Conservation (phyloP, 1,140 invertebrate genomes). For the Pomacea maculata region DNA sequence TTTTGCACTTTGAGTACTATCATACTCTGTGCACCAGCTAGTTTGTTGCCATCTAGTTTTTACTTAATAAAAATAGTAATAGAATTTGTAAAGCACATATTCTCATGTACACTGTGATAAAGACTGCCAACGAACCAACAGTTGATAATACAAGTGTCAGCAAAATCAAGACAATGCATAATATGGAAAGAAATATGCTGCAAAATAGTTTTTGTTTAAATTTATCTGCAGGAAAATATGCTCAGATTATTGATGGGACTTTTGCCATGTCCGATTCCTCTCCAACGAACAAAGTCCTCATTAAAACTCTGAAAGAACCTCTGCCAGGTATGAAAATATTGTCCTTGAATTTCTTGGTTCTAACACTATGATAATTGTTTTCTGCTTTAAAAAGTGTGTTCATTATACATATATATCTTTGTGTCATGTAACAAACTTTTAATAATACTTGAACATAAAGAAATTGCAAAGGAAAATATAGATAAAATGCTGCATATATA, state of each 20-base stretch:
- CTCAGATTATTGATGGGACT: slow-evolving; percentile 19
- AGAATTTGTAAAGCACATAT: too few species aligned
- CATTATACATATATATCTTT: background rate
- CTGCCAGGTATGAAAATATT: slow-evolving; percentile 16
- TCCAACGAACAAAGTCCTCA: slow-evolving; percentile 10
- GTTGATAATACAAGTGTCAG: too few species aligned
- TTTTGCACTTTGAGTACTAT: too few species aligned
- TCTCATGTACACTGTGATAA: too few species aligned
- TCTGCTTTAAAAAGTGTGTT: background rate
- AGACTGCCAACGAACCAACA: too few species aligned
- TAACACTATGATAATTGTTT: background rate
- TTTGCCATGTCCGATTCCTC: background rate
- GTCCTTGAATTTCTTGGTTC: background rate
- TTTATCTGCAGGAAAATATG: slow-evolving; percentile 11
- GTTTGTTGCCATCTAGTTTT: too few species aligned
- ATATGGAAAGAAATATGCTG: background rate
- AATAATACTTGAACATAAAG: too few species aligned
- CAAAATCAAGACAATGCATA: too few species aligned
- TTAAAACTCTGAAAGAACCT: slow-evolving; percentile 20
- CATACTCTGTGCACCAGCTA: too few species aligned
- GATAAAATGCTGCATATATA: too few species aligned
- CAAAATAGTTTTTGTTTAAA: background rate
- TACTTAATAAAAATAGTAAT: too few species aligned
- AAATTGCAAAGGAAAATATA: too few species aligned
- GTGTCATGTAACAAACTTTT: background rate